Evolutionary conservation across 2,797 vertebrate genomes (phyloP).

Genomic region (Gadopsis bispinosus): DNA sequence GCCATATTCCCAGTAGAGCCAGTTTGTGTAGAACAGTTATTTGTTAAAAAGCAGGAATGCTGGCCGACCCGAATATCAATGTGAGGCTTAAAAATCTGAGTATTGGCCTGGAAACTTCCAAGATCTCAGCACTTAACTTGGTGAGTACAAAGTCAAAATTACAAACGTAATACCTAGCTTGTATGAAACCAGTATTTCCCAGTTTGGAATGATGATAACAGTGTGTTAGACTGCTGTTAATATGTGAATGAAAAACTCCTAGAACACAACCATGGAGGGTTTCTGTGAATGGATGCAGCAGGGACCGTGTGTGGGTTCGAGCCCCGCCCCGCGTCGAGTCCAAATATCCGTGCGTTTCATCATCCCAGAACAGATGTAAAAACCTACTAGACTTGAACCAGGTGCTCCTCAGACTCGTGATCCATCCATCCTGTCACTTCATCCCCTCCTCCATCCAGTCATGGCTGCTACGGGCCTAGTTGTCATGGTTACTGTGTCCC

Average conservation of each 20-base stretch:
- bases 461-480: conserved; percentile 66
- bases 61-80: not conserved
- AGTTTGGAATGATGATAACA: not conserved
- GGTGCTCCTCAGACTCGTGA: conserved; percentile 41
- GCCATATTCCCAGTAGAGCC: too few relatives aligned
- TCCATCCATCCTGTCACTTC: conserved; percentile 55
- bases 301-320: not conserved
- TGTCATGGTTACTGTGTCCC: conserved; percentile 79
- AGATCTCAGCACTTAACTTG: too few relatives aligned
- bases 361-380: conserved; percentile 18
- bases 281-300: conserved; percentile 7
- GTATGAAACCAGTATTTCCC: not conserved
- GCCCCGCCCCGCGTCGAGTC: not conserved
- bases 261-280: not conserved
- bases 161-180: not conserved
- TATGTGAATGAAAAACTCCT: conserved; percentile 12
- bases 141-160: not conserved
- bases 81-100: not conserved
- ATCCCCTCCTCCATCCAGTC: conserved; percentile 69
- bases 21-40: too few relatives aligned
- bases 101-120: not conserved
- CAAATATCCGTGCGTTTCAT: conserved; percentile 20
- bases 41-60: too few relatives aligned
- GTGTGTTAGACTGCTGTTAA: not conserved
- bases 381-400: conserved; percentile 36